phyloP scores from a whole-genome alignment of 2,888 invertebrate species.

The Trileptium ribeirensis region DNA sequence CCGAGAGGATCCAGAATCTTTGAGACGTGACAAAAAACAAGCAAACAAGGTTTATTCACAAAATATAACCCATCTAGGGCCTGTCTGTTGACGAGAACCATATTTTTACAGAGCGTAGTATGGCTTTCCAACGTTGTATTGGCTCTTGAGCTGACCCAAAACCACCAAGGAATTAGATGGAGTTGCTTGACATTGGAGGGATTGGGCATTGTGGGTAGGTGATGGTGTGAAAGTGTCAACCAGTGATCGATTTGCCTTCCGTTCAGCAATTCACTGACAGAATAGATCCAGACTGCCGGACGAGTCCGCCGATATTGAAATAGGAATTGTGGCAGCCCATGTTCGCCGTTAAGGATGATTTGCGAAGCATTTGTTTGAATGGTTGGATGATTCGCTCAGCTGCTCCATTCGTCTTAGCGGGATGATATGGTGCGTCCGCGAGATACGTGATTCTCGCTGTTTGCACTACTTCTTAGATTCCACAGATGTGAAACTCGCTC shows the following conservation, averaged over 20 bases:
- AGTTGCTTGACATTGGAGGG: too few relatives aligned
- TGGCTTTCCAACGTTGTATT: too few relatives aligned
- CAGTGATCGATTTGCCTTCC: conserved; percentile 15
- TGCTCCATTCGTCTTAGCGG: conserved; percentile 31
- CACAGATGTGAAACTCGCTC: conserved; percentile 28
- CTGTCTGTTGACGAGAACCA: too few relatives aligned
- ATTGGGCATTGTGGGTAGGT: conserved; percentile 16
- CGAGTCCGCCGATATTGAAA: conserved; percentile 15
- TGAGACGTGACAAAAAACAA: too few relatives aligned
- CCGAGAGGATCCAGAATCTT: too few relatives aligned
- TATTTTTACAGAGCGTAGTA: too few relatives aligned
- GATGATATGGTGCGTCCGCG: conserved; percentile 38
- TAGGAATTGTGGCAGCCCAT: conserved; percentile 26
- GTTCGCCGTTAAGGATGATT: conserved; percentile 25
- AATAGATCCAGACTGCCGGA: conserved; percentile 19
- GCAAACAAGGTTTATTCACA: too few relatives aligned
- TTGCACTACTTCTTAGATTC: neutral
- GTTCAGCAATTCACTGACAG: conserved; percentile 25
- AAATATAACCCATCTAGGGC: too few relatives aligned
- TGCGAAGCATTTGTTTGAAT: conserved; percentile 32
- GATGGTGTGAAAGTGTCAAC: neutral
- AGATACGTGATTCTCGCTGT: neutral
- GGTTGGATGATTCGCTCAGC: conserved; percentile 28
- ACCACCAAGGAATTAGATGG: too few relatives aligned
- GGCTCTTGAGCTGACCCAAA: too few relatives aligned